Base-by-base conservation (phyloP, 2,888 invertebrate species). In the Xanthorhoe spadicearia region DNA sequence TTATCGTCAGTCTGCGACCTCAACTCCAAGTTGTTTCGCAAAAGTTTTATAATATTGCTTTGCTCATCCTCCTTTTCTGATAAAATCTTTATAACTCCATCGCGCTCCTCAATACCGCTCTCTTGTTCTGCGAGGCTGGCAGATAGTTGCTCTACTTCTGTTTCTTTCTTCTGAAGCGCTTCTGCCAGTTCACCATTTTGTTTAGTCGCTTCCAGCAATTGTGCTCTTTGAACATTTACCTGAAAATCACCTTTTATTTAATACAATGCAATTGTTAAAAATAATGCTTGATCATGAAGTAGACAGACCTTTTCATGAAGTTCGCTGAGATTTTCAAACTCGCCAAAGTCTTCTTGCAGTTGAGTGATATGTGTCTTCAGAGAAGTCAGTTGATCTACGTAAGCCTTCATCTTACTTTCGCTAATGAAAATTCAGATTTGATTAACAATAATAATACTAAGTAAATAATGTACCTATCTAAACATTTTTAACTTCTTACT, bases 31-130 rank as follows among this genome's bases (percentile, higher is more conserved):
- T 88, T 88, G 61, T 84, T 85, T 58, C 83, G 77, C 53, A 91
- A 72, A 46, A 88, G 76, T 75, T 87, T 84, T 53, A 90, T 88
- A 53, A 89, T 86, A 65, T 87, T 88, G 5, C 75, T 74, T 64
- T 91, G 89, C 73, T 92, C 89, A 67, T 87, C 85, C 70, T 89
- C 87, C 66, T 89, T 90, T 32, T 82, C 81, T n/a, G 85, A 78
- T 18, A 91, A 68, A 69, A 83, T 84, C 70, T 87, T 85, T 46
- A 92, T 83, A 1, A 86, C 54, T 23, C 64, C 76, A 23, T 88
- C 83, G 65, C 82, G 83, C 72, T 89, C 80, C 57, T 86, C 76
- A 61, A 91, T 64, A 19, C 78, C 50, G 15, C 76, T 71, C 62
- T 84, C 84, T 67, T 85, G 83, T 63, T 84, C 79, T 8, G 77